Evolutionary conservation across 2,113 vertebrate species (phyloP).

Genomic region (Dasyprocta punctata): DNA sequence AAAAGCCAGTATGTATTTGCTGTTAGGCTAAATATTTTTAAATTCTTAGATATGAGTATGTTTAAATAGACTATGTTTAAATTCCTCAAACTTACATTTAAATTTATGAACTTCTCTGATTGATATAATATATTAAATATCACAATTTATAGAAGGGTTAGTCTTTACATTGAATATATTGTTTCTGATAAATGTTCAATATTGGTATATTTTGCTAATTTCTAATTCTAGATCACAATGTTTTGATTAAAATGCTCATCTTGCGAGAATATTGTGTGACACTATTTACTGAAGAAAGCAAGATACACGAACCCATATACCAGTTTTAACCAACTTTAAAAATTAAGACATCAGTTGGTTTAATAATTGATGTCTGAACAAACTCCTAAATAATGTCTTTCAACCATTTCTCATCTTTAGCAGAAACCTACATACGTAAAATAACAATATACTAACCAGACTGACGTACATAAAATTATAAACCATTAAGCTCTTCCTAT

Average conservation of each 20-base stretch:
- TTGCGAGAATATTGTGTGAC: conserved; percentile 2
- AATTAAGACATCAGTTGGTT: conserved; percentile 6
- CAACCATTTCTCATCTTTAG: background rate
- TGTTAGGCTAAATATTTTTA: background rate
- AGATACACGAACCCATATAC: background rate
- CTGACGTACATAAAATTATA: background rate
- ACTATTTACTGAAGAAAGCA: conserved; percentile 18
- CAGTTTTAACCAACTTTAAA: conserved; percentile 47
- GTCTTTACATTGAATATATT: conserved; percentile 26
- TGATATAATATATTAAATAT: conserved; percentile 9
- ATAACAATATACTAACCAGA: background rate
- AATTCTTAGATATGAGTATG: too few species aligned
- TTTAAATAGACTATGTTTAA: background rate
- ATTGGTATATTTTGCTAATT: background rate
- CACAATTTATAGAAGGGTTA: background rate
- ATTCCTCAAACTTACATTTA: background rate
- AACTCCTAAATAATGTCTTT: background rate
- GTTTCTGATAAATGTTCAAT: conserved; percentile 18
- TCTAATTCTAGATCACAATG: background rate
- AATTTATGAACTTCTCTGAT: conserved; percentile 32
- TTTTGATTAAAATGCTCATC: conserved; percentile 31
- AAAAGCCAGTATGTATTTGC: background rate
- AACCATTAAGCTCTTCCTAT: background rate
- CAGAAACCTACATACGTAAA: background rate
- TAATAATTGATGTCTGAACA: conserved; percentile 37